Conservation (phyloP, 1,140 invertebrate species). For the Bombyx mori region ASM3026992v2 NC_085118.1:7779001-7779500, state of each 20-base stretch:
- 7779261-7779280: not conserved
- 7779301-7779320: constrained; percentile 90
- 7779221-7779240: no score
- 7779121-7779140: no score
- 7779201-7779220: no score
- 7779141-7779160: no score
- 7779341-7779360: constrained; percentile 79
- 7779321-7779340: constrained; percentile 88
- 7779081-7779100: constrained; percentile 4
- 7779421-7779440: not conserved
- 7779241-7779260: no score
- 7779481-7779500: constrained; percentile 85
- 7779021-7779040: constrained; percentile 48
- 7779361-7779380: constrained; percentile 81
- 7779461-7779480: constrained; percentile 24
- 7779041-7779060: constrained; percentile 53
- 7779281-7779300: constrained; percentile 67
- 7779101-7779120: no score
- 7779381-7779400: constrained; percentile 73
- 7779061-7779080: constrained; percentile 68
- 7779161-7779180: no score
- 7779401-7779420: not conserved
- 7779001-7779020: constrained; percentile 48
- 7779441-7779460: not conserved
- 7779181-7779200: no score